Percentiles rank a stretch among this genome's conserved stretches.
Evolutionary conservation across 1,140 invertebrate species (phyloP).

Genomic region (Pogonognathellus flavescens): DNA sequence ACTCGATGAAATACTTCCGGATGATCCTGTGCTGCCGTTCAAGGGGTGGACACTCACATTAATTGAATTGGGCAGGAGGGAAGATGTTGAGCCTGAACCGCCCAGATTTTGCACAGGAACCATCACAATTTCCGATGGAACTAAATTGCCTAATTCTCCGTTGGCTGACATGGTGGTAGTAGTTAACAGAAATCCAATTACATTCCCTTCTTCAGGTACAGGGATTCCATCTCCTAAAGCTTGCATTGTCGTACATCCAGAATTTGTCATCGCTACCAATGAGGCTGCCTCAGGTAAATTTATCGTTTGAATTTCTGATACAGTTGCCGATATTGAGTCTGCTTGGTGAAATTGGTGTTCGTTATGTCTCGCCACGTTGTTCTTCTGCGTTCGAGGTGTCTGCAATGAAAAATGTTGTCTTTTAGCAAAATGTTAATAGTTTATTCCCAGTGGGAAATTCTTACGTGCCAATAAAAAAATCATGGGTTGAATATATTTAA

Average conservation of each 20-base stretch:
- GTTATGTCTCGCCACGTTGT: slow-evolving; percentile 56
- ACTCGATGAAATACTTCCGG: slow-evolving; percentile 20
- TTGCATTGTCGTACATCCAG: slow-evolving; percentile 28
- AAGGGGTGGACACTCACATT: slow-evolving; percentile 16
- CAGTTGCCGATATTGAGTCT: neutral
- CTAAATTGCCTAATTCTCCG: slow-evolving; percentile 54
- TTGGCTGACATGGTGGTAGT: slow-evolving; percentile 57
- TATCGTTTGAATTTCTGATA: slow-evolving; percentile 22
- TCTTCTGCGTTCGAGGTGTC: slow-evolving; percentile 65
- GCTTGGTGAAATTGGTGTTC: neutral
- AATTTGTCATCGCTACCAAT: slow-evolving; percentile 20
- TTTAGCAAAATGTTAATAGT: too few species aligned
- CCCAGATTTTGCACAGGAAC: slow-evolving; percentile 38
- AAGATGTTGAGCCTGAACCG: slow-evolving; percentile 10
- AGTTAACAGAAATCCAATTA: slow-evolving; percentile 64
- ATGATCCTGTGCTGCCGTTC: neutral
- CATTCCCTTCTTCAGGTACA: slow-evolving; percentile 49
- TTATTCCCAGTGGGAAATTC: too few species aligned
- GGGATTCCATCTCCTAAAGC: slow-evolving; percentile 27
- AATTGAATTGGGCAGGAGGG: slow-evolving; percentile 36
- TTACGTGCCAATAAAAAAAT: too few species aligned
- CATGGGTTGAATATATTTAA: neutral
- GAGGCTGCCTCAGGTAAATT: slow-evolving; percentile 41
- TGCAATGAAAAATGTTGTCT: neutral
- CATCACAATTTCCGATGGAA: slow-evolving; percentile 59